These are phyloP conservation scores for Rutilus rutilus DNA, from an alignment of 2,113 vertebrate genomes.

Conservation along the genomic window DNA sequence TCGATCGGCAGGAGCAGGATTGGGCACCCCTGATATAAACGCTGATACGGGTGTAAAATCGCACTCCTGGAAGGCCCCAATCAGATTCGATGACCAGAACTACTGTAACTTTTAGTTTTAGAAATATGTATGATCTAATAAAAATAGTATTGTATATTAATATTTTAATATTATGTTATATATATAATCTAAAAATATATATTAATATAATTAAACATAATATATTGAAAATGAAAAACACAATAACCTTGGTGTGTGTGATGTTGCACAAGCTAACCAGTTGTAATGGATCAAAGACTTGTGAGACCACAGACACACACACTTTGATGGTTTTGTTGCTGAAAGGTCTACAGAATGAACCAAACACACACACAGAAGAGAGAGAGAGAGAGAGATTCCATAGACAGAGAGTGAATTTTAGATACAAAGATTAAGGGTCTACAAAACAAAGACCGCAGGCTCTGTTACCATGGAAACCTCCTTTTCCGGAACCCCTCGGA, in stretches of 20 bases:
- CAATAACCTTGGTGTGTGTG: background rate
- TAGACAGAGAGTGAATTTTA: conserved; percentile 1
- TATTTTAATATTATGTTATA: background rate
- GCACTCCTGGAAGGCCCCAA: no score
- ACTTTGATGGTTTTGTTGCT: background rate
- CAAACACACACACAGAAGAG: background rate
- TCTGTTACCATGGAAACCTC: conserved; percentile 55
- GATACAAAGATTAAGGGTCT: background rate
- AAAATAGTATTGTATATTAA: background rate
- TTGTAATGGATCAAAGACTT: background rate
- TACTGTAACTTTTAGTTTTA: no score
- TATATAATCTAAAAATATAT: no score
- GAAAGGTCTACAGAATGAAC: no score
- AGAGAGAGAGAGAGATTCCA: background rate
- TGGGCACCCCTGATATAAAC: no score
- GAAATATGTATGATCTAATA: no score
- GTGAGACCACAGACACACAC: background rate
- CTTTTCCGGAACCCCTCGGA: conserved; percentile 50
- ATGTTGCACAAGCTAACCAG: background rate
- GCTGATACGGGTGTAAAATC: no score
- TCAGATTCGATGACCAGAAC: no score
- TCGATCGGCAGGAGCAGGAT: no score
- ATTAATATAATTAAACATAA: no score
- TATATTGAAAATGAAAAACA: background rate
- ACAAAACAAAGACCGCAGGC: background rate